These are phyloP conservation scores for Microvelia longipes DNA, from an alignment of 1,140 invertebrate species.

Conservation along the genomic window DNA sequence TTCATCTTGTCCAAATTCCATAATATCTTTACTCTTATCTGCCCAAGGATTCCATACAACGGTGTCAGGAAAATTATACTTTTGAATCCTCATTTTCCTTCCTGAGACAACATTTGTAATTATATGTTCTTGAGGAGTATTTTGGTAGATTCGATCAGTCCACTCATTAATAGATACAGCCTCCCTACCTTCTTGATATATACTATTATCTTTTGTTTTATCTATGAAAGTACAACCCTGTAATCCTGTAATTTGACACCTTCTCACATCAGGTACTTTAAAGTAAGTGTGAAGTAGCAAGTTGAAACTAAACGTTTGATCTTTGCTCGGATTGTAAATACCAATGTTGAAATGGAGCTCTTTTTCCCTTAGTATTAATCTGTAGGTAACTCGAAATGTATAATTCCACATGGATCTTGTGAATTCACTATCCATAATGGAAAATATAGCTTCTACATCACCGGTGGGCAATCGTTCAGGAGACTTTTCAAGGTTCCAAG, in stretches of 20 bases:
- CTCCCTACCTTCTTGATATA: slow-evolving; percentile 74
- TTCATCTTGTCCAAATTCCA: slow-evolving; percentile 88
- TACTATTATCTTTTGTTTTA: slow-evolving; percentile 68
- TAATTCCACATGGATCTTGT: slow-evolving; percentile 89
- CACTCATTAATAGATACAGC: slow-evolving; percentile 76
- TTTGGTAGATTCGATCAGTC: slow-evolving; percentile 85
- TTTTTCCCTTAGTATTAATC: slow-evolving; percentile 74
- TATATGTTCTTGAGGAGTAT: slow-evolving; percentile 79
- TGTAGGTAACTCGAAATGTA: slow-evolving; percentile 68
- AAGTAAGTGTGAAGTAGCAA: slow-evolving; percentile 87
- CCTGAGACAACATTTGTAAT: slow-evolving; percentile 84
- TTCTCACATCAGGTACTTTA: slow-evolving; percentile 80
- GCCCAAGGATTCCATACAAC: slow-evolving; percentile 96
- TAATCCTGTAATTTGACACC: slow-evolving; percentile 78
- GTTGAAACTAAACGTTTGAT: slow-evolving; percentile 79
- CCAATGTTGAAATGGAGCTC: slow-evolving; percentile 83
- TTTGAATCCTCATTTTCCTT: slow-evolving; percentile 77
- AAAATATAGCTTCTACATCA: slow-evolving; percentile 80
- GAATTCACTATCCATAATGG: slow-evolving; percentile 79
- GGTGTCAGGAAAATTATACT: slow-evolving; percentile 87
- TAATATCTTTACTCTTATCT: slow-evolving; percentile 77
- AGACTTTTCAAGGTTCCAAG: slow-evolving; percentile 77
- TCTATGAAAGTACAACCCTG: slow-evolving; percentile 84
- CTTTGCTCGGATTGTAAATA: slow-evolving; percentile 81
- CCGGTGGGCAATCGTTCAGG: slow-evolving; percentile 71